phyloP scores from a whole-genome alignment of 2,797 vertebrate genomes.

The Adrianichthys oophorus region DNA sequence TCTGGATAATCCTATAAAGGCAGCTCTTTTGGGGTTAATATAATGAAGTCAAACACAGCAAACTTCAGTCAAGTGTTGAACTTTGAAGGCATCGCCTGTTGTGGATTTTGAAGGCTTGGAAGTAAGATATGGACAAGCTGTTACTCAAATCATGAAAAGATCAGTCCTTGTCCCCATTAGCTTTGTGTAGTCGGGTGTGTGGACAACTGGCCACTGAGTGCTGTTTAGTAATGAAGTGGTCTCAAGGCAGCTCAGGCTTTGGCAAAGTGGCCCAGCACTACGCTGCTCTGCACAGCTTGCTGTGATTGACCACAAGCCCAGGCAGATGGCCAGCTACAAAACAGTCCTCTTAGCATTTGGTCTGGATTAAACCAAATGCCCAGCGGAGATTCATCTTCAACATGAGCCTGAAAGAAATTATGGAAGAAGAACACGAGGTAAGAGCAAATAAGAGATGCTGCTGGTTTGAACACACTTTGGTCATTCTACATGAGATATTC shows the following conservation, averaged over 20 bases:
- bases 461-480: background rate
- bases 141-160: slow-evolving; percentile 55
- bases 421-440: slow-evolving; percentile 20
- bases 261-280: slow-evolving; percentile 48
- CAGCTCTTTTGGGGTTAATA: too few species aligned
- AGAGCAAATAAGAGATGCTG: slow-evolving; percentile 15
- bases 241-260: slow-evolving; percentile 67
- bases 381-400: slow-evolving; percentile 58
- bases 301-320: slow-evolving; percentile 72
- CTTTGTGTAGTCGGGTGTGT: slow-evolving; percentile 41
- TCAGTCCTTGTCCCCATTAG: slow-evolving; percentile 49
- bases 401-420: slow-evolving; percentile 48
- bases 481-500: too few species aligned
- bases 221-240: slow-evolving; percentile 69
- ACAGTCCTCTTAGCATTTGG: slow-evolving; percentile 82
- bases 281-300: slow-evolving; percentile 64
- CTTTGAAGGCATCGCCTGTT: slow-evolving; percentile 39
- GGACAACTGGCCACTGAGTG: slow-evolving; percentile 62
- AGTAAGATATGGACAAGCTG: slow-evolving; percentile 45
- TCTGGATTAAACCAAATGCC: slow-evolving; percentile 81
- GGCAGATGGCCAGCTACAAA: slow-evolving; percentile 79
- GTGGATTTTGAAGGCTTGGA: slow-evolving; percentile 41
- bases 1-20: too few species aligned
- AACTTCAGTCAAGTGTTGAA: slow-evolving; percentile 28
- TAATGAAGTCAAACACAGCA: slow-evolving; percentile 10